A percentile compares a stretch with the other conserved stretches of the same genome.
Conservation (phyloP, 1,140 invertebrate genomes). For the Plectus sambesii region DNA sequence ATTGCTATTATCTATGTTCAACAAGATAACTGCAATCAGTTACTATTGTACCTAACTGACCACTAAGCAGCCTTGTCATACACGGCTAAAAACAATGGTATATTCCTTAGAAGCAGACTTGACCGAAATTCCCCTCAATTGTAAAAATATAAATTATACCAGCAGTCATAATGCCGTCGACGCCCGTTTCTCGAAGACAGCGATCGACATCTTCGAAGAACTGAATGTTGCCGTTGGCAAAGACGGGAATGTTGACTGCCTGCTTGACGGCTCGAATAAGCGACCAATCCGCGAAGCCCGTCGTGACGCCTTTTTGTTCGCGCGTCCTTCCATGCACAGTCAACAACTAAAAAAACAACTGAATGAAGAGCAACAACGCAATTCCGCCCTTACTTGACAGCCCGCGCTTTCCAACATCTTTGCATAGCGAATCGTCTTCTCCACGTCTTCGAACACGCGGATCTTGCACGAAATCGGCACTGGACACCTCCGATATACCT, state of each 20-base stretch:
- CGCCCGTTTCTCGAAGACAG: conserved; percentile 73
- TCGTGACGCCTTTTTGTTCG: conserved; percentile 85
- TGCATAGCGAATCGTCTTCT: conserved; percentile 79
- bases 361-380: neutral
- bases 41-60: no score
- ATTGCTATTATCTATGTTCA: no score
- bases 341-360: conserved; percentile 53
- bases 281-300: conserved; percentile 85
- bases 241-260: conserved; percentile 74
- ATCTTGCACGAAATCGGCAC: conserved; percentile 93
- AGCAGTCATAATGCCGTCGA: conserved; percentile 60
- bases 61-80: no score
- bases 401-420: conserved; percentile 85
- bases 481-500: conserved; percentile 53
- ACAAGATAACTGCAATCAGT: no score
- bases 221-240: conserved; percentile 96
- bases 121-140: no score
- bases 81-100: no score
- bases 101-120: no score
- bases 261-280: conserved; percentile 81
- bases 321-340: conserved; percentile 90
- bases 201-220: conserved; percentile 59
- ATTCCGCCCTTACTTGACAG: conserved; percentile 54
- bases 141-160: conserved; percentile 34
- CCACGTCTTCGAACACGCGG: conserved; percentile 72